Evolutionary conservation across 2,888 invertebrate species (phyloP).

Genomic region (Crematogaster levior): DNA sequence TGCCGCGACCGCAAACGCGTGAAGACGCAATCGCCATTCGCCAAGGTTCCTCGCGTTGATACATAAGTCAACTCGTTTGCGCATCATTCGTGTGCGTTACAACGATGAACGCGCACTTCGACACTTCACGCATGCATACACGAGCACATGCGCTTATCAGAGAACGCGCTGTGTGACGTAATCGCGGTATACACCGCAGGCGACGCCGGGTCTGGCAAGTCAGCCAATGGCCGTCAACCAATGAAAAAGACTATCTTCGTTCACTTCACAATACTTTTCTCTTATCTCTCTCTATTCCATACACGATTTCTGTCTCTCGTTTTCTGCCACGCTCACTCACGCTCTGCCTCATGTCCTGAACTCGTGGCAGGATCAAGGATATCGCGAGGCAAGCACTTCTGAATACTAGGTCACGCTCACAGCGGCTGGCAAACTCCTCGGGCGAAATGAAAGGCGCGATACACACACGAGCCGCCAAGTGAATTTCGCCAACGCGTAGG

Average conservation of each 20-base stretch:
- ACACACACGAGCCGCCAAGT: background rate
- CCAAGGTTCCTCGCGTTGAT: constrained; percentile 53
- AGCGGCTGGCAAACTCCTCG: background rate
- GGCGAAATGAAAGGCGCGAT: constrained; percentile 27
- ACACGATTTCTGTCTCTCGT: background rate
- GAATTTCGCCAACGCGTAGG: background rate
- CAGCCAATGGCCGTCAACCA: constrained; percentile 69
- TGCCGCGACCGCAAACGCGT: background rate
- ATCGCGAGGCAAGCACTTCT: background rate
- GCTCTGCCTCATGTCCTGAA: constrained; percentile 7
- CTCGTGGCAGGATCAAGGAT: constrained; percentile 69
- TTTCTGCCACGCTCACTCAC: background rate
- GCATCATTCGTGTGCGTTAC: background rate
- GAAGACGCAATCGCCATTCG: constrained; percentile 58
- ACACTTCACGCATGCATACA: constrained; percentile 24
- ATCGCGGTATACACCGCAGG: constrained; percentile 65
- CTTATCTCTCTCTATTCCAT: constrained; percentile 10
- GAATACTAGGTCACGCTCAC: constrained; percentile 35
- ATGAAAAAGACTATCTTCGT: constrained; percentile 32
- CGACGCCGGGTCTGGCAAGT: constrained; percentile 76
- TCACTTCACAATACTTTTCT: constrained; percentile 42
- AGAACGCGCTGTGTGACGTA: constrained; percentile 57
- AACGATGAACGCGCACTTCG: background rate
- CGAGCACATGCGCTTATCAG: constrained; percentile 34
- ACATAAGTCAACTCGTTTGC: background rate